These are phyloP conservation scores for Pseudotriccus pelzelni DNA, from an alignment of 2,797 vertebrate species.

Conservation along the genomic window DNA sequence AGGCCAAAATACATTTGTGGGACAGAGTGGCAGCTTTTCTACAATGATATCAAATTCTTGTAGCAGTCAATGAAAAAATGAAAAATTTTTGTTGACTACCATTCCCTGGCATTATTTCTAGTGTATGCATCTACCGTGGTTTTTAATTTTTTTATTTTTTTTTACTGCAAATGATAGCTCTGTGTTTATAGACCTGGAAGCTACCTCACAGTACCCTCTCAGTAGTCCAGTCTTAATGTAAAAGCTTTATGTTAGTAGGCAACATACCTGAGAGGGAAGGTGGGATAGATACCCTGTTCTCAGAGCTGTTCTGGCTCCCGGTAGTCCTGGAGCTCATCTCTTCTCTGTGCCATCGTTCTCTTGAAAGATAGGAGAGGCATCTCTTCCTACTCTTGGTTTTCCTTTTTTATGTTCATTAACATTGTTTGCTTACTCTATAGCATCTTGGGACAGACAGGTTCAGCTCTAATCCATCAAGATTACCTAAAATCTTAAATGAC, in stretches of 20 bases:
- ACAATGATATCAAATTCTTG: not conserved
- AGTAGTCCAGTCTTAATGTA: not conserved
- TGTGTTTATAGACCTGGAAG: not conserved
- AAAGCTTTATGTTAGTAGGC: not conserved
- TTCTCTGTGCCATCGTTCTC: not conserved
- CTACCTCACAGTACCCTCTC: not conserved
- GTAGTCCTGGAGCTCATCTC: not conserved
- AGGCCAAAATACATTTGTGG: not conserved
- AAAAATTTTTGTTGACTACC: not conserved
- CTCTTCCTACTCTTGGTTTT: not conserved
- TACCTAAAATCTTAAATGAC: not conserved
- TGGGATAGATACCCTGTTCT: not conserved
- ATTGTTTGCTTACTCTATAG: not conserved
- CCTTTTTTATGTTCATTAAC: not conserved
- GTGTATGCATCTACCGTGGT: accelerated
- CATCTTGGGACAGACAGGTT: not conserved
- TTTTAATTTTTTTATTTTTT: not conserved
- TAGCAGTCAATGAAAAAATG: not conserved
- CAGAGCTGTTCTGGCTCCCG: not conserved
- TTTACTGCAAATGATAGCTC: not conserved
- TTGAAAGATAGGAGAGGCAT: not conserved
- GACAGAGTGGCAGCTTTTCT: not conserved
- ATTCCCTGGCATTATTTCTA: not conserved
- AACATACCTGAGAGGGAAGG: not conserved
- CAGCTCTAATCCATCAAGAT: not conserved